phyloP scores from a whole-genome alignment of 1,140 invertebrate genomes.

The Aphelenchoides fujianensis region DNA sequence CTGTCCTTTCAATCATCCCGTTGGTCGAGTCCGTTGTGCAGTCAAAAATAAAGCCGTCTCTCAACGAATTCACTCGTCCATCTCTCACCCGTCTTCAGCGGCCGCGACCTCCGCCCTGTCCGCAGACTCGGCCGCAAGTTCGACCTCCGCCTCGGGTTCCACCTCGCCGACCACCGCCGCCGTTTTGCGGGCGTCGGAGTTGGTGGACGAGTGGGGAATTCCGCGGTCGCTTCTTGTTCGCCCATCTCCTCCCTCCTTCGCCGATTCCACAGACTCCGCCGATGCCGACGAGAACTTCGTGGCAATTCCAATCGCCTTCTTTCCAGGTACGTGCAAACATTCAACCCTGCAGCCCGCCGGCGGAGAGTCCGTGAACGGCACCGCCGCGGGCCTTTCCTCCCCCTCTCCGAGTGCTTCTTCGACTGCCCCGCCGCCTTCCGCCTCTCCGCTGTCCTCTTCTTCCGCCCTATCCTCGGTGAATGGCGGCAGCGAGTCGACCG shows the following conservation, averaged over 20 bases:
- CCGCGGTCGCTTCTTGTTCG: too few species aligned
- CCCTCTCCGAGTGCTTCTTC: neutral
- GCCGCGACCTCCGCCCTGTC: neutral
- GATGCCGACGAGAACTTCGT: too few species aligned
- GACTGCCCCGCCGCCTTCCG: neutral
- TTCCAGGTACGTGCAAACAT: slow-evolving; percentile 38
- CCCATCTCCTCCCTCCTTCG: neutral
- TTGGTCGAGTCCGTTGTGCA: neutral
- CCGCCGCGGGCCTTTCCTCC: slow-evolving; percentile 7
- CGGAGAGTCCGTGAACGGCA: neutral
- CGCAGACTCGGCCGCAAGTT: neutral
- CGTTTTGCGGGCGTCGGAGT: neutral
- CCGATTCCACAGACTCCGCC: neutral
- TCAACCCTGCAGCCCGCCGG: too few species aligned
- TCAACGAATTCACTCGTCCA: neutral
- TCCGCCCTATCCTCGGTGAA: too few species aligned
- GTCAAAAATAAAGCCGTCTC: neutral
- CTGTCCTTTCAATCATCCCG: neutral
- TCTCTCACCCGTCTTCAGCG: neutral
- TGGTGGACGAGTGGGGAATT: neutral
- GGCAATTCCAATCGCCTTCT: slow-evolving; percentile 31
- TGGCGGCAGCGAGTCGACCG: neutral
- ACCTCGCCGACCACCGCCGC: neutral
- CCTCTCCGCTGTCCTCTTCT: too few species aligned
- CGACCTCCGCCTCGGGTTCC: neutral